Conservation (phyloP, 2,797 vertebrate species). For the Spondyliosoma cantharus region DNA sequence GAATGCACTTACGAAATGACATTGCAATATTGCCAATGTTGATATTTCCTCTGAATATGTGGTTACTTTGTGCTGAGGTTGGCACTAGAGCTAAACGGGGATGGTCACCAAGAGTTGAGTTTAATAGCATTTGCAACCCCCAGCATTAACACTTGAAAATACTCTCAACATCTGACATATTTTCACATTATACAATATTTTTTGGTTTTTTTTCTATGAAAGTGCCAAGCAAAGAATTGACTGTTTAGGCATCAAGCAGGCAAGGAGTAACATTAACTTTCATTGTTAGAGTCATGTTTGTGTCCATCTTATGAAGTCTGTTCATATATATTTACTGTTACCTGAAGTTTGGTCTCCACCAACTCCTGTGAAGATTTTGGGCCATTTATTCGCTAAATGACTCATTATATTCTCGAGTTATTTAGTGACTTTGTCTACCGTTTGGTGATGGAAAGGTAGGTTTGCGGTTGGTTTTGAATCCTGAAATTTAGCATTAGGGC, state of each 20-base stretch:
- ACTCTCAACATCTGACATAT: background rate
- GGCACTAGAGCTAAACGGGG: no score
- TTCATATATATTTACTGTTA: background rate
- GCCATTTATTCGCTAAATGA: background rate
- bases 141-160: no score
- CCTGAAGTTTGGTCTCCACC: background rate
- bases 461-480: no score
- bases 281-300: background rate
- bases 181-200: background rate
- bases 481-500: no score
- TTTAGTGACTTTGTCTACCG: background rate
- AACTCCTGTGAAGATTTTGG: background rate
- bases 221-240: background rate
- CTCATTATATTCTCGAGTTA: background rate
- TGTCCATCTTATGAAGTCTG: background rate
- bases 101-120: background rate
- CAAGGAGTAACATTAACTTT: background rate
- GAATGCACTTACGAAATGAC: background rate
- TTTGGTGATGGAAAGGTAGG: background rate
- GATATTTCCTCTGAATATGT: background rate
- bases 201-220: no score
- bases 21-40: background rate
- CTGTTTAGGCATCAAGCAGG: background rate
- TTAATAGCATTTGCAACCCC: background rate
- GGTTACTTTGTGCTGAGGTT: background rate